Base-by-base conservation (phyloP, 2,888 invertebrate genomes). In the Bimastos eiseni region DNA sequence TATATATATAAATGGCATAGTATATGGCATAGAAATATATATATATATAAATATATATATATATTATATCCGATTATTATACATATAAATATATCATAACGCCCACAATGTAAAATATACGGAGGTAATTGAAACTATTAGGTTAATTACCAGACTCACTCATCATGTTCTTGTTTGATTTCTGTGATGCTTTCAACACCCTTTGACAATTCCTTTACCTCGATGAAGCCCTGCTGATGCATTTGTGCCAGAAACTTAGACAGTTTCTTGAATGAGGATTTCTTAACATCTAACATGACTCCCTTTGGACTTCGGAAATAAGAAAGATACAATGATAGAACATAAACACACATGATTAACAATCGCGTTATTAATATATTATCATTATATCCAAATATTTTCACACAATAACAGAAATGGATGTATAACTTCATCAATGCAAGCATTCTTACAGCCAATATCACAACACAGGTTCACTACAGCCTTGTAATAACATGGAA, bases 261-360 rank as follows among this genome's bases (percentile, higher is more conserved):
- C 90, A 98, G 95, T 95, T 98, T 98, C 95, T 98, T 98, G 94
- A 97, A 97, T 24, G 97, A 97, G 0, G 98, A 97, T 94, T 98
- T 98, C 94, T 98, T 98, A 0, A 98, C 96, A 94, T 98, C 98
- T 83, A 98, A 95, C 33, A 95, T 96, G 89, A 96, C 95, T 6
- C 96, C 96, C n/a, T 96, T 94, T 0, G 97, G 97, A 93, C 98
- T 96, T 91, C 21, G 24, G 37, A 90, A 49, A 90, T 33, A 11
- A 49, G 24, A 30, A 55, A 41, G 86, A 88, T 49, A 70, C 83
- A 90, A 89, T 37, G 83, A 37, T 21, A 90, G 17, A 37, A 83
- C 30, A 37, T 84, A n/a, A 89, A 37, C 24, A n/a, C 70, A n/a
- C n/a, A 2, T n/a, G 70, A n/a, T n/a, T n/a, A 70, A 70, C 70